Conservation (phyloP, 1,140 invertebrate genomes). For the Riptortus pedestris region DNA sequence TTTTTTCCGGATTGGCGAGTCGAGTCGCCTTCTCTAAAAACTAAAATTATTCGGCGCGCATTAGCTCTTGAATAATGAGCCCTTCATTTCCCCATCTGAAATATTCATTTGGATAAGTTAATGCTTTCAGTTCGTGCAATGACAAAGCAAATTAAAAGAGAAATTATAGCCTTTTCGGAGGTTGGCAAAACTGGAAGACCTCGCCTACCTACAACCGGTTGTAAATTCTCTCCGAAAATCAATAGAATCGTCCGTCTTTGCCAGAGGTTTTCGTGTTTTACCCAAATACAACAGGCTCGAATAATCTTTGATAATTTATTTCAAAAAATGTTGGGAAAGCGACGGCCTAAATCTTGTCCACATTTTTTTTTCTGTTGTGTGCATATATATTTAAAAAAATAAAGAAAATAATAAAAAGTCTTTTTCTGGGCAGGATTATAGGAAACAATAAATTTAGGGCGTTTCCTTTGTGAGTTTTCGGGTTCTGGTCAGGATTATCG, state of each 20-base stretch:
- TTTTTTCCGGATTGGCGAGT: too few relatives aligned
- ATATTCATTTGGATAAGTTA: too few relatives aligned
- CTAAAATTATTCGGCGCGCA: too few relatives aligned
- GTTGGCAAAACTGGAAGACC: neutral
- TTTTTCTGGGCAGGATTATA: neutral
- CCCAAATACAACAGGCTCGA: neutral
- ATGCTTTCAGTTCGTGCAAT: too few relatives aligned
- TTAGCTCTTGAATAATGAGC: too few relatives aligned
- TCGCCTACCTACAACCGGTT: neutral
- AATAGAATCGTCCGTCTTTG: neutral
- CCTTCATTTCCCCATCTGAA: too few relatives aligned
- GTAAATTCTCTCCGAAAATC: neutral
- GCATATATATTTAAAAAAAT: too few relatives aligned
- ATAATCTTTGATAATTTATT: neutral
- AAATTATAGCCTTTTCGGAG: neutral
- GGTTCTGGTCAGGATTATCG: neutral
- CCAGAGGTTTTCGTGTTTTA: neutral
- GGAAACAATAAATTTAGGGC: neutral
- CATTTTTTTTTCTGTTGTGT: neutral
- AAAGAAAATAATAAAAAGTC: too few relatives aligned
- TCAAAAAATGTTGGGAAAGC: neutral
- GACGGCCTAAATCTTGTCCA: neutral
- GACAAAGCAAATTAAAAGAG: too few relatives aligned
- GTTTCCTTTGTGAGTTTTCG: neutral
- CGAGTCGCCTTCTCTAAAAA: too few relatives aligned